Percentiles rank a stretch among this genome's conserved stretches.
phyloP scores from a whole-genome alignment of 1,140 invertebrate species.

The Pemphigus obesinymphae region DNA sequence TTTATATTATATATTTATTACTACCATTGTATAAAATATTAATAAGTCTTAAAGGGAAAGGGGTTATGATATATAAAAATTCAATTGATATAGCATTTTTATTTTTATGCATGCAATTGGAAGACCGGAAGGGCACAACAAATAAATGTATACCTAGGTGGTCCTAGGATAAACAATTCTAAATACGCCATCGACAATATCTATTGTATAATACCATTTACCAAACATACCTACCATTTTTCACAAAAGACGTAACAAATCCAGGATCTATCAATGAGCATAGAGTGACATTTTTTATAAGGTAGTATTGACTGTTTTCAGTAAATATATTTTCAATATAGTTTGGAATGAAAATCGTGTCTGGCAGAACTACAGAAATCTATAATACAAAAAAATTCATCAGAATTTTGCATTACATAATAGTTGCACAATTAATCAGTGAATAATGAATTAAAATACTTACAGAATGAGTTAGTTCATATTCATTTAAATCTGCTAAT shows the following conservation, averaged over 20 bases:
- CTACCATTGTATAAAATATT: too few species aligned
- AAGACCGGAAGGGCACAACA: too few species aligned
- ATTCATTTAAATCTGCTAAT: neutral
- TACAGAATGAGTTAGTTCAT: slow-evolving; percentile 15
- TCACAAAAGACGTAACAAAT: slow-evolving; percentile 20
- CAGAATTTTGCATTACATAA: neutral
- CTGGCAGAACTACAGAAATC: slow-evolving; percentile 13
- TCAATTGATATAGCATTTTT: too few species aligned
- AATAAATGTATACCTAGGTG: too few species aligned
- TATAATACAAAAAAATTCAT: neutral
- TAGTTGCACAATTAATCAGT: neutral
- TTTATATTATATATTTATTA: too few species aligned
- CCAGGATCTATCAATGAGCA: slow-evolving; percentile 12
- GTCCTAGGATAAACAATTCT: too few species aligned
- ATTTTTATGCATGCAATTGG: too few species aligned
- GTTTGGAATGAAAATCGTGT: neutral
- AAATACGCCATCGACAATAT: too few species aligned
- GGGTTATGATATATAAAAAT: too few species aligned
- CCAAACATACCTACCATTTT: neutral
- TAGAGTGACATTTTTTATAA: slow-evolving; percentile 5
- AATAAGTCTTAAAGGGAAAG: too few species aligned
- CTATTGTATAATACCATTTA: neutral
- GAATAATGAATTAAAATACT: neutral
- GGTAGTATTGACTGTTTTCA: slow-evolving; percentile 7
- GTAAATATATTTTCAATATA: slow-evolving; percentile 20